Base-by-base conservation (phyloP, 2,888 invertebrate genomes). In the Tenthredo mesomela region DNA sequence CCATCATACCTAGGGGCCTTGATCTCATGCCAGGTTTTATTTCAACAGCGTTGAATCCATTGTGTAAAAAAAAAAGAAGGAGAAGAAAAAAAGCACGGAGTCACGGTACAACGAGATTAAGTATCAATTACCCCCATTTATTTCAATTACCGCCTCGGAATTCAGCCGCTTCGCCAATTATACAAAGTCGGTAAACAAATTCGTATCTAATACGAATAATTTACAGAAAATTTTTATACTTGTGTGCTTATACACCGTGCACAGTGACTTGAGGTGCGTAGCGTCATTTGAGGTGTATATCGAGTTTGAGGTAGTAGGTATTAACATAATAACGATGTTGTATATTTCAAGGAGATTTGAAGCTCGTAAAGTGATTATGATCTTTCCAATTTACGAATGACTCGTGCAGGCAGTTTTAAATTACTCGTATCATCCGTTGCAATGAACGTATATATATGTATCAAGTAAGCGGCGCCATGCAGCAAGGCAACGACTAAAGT, bases 321-420 rank as follows among this genome's bases (percentile, higher is more conserved):
- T 58, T 61, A 61, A 61, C n/a, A n/a, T 61, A 37, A 29, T 40
- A 40, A 33, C n/a, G 37, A 9, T 80, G 40, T 80, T 21, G 40
- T 21, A 37, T 37, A 37, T 33, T 37, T 61, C 21, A 40, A 77
- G 33, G 15, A 54, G 77, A 54, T 61, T 80, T 25, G 25, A 37
- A 12, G 25, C 40, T 80, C 21, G 47, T 80, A n/a, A 40, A 33
- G 21, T 7, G 37, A 37, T 80, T 61, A 21, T 61, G 21, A n/a
- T 54, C 50, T 21, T 61, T 61, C 18, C 61, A 80, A 80, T 58
- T 80, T 58, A 80, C 61, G 61, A 40, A 61, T 40, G 25, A 80
- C 61, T 61, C 33, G 40, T 40, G 54, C n/a, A 50, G 61, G 40
- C 61, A 40, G 37, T 80, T 61, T 80, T 10, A 61, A 77, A 80